Evolutionary conservation across 2,888 invertebrate genomes (phyloP), one percentile per base, ranked within the genome.

Genomic region (Eilema sororculum): DNA sequence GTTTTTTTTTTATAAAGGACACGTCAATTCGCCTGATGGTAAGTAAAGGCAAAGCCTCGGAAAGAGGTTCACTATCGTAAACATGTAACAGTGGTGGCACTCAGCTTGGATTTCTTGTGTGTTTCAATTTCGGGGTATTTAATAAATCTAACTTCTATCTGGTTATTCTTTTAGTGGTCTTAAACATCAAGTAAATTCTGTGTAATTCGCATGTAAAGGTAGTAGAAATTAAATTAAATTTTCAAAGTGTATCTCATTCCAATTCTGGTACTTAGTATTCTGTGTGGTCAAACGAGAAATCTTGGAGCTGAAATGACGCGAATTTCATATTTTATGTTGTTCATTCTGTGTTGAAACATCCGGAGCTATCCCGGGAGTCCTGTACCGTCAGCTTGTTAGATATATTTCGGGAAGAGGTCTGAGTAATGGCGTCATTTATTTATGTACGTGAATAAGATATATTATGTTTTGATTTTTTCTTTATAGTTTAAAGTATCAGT

Each of bases 251-350:
- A 37, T 37, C 0, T 63, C 9, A 63, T 62, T 10, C 20, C 3
- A 24, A 16, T 25, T 41, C 10, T 10, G 24, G 10, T n/a, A 63
- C 25, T 46, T n/a, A n/a, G 63, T n/a, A 62, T 24, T 46, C 46
- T 28, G 46, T 63, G 46, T 52, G 63, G 46, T 63, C 46, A 63
- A 25, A 46, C 22, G 28, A 46, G 25, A 46, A 63, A 41, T 63
- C 63, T 63, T 12, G 59, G n/a, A 30, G 5, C 8, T 52, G 62
- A 71, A 73, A 69, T 46, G 20, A 56, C 46, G 58, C 67, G 24
- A 81, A 73, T 79, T 80, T 77, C 75, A 80, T 79, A 81, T 81
- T 80, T 79, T 65, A 79, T 77, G 81, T 72, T 64, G 65, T 73
- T 63, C 65, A 72, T 69, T 57, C 60, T 69, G 65, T 75, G 80